Evolutionary conservation across 2,113 vertebrate genomes (phyloP), one percentile per base, ranked within the genome.

Genomic region (Triplophysa dalaica): DNA sequence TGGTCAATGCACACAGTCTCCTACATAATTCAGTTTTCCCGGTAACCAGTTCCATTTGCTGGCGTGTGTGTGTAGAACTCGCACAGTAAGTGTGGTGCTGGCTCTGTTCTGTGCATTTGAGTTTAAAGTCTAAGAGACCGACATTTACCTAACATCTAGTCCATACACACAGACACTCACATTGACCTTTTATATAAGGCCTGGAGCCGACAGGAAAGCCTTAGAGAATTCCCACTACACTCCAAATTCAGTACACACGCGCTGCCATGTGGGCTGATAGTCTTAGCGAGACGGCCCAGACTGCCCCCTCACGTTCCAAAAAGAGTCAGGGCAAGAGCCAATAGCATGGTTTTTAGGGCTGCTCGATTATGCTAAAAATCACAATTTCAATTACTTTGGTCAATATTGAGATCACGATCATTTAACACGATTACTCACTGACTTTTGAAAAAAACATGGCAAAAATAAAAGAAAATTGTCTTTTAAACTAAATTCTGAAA

Each of bases 231-330:
- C 13, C 58, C 12, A 26, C 67, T 77, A 70, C 7, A 13, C 65
- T 70, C 52, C 45, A 77, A 70, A 64, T 24, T 62, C 72, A 52
- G 52, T 50, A 69, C 64, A 70, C 77, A 62, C 61, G 50, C 12
- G 38, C 22, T 11, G 13, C 3, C 0, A 6, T 33, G 33, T 64
- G 60, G 12, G 45, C 13, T 33, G 29, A 75, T 12, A 33, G 58
- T 69, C 29, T 64, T 11, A n/a, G 41, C 33, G 41, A 48, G 82
- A 62, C 11, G 50, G 65, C 17, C 13, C 70, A 79, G 76, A 75
- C 70, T 79, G 76, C 75, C 83, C 76, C 80, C 79, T 81, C 54
- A n/a, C 52, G 79, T 81, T 78, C 56, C 52, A 79, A 75, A 65
- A 75, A 43, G 63, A 19, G 66, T 63, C 61, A 19, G 45, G 26